Base-by-base conservation (phyloP, 2,797 vertebrate genomes). In the Phalanger gymnotis region DNA sequence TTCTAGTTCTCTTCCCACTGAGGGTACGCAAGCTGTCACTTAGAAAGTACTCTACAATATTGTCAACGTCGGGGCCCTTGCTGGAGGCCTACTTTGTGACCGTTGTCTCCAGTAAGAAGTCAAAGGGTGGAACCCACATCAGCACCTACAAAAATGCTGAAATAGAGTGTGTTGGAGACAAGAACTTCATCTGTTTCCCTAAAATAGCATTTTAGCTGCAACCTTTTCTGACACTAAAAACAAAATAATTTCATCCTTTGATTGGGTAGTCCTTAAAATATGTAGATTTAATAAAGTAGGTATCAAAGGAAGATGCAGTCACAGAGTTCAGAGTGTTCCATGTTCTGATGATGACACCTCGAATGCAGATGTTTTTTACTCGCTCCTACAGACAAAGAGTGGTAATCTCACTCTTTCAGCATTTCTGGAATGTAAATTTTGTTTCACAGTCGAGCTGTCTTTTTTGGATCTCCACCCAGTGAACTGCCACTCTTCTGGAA, bases 381-480 rank as follows among this genome's bases (percentile, higher is more conserved):
- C 94, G 52, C 96, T 53, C 90, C 93, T 96, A 95, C 14, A 97
- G 58, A 5, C n/a, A 91, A 91, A 91, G 54, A 1, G 27, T 2
- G 91, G 90, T 92, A 95, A 95, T 96, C 94, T 94, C 93, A 94
- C 94, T 97, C 95, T 91, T 92, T 91, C 52, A 94, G 95, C 58
- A 61, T 97, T 93, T 97, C 95, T 98, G 97, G 95, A 98, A 98
- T 98, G 0, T 90, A 98, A 97, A 55, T 98, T 96, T 96, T 95
- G 95, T 97, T 96, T 98, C 97, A 97, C 97, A 98, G 97, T 97
- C 97, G 97, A 97, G 95, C 97, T 98, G 97, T 96, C 96, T 97
- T 97, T 98, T 98, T 98, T 97, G 97, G 97, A 96, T 96, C 98
- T 97, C 94, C 96, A 93, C 96, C 96, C 98, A 97, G 97, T 98